These are phyloP conservation scores for Phrynosoma blainvillii DNA, from an alignment of 2,113 vertebrate genomes.

Conservation along the genomic window DNA sequence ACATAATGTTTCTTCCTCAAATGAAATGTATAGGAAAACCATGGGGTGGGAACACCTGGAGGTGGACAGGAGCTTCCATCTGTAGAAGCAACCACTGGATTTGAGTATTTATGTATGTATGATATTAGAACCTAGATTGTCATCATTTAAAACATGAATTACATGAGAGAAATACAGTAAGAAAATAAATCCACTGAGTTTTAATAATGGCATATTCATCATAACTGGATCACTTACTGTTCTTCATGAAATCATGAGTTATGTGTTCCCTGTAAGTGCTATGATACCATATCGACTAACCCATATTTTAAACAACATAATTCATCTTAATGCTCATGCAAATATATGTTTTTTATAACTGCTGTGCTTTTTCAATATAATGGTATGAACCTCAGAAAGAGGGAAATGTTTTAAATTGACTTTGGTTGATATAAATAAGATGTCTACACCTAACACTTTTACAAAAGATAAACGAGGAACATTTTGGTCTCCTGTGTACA, in stretches of 20 bases:
- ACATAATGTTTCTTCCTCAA: background rate
- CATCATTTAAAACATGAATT: conserved; percentile 10
- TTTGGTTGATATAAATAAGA: conserved; percentile 24
- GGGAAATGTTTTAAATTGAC: conserved; percentile 17
- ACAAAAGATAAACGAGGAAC: conserved; percentile 28
- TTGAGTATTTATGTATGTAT: background rate
- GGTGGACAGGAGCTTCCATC: background rate
- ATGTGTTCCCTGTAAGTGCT: background rate
- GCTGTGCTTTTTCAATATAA: conserved; percentile 44
- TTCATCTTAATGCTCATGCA: conserved; percentile 22
- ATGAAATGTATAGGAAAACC: background rate
- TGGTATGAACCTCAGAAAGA: background rate
- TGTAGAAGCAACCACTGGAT: background rate
- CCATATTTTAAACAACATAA: conserved; percentile 14
- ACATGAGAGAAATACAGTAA: conserved; percentile 10
- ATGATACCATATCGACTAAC: background rate
- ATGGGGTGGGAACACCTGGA: no score
- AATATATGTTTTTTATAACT: conserved; percentile 27
- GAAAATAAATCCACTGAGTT: background rate
- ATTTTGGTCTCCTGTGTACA: conserved; percentile 23
- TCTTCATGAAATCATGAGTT: background rate
- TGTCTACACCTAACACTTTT: conserved; percentile 26
- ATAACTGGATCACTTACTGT: background rate
- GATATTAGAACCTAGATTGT: conserved; percentile 16
- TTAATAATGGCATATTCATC: conserved; percentile 1